Evolutionary conservation across 2,888 invertebrate species (phyloP), one percentile per base, ranked within the genome.

Genomic region (Orthosia gracilis): DNA sequence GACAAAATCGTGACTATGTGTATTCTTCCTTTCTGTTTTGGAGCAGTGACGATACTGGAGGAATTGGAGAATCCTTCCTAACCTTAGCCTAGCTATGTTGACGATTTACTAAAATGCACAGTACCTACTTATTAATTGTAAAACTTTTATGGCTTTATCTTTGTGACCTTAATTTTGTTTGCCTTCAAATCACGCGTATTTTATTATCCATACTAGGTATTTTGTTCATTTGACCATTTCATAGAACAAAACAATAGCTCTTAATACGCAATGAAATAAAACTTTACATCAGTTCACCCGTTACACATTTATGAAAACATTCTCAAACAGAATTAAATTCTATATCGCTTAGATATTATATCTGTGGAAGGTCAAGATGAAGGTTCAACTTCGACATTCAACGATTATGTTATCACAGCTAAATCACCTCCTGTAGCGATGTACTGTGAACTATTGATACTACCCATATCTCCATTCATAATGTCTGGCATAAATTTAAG

Each of bases 281-380:
- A 13, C 13, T 21, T 65, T 17, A 57, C 21, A 15, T 23, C 40
- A 40, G 40, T 40, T 40, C 9, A 40, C 40, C 40, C n/a, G 5
- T 9, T 58, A 12, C 31, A n/a, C 58, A 18, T 59, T 40, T 21
- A n/a, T 13, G 7, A 7, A 54, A 54, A n/a, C 4, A 62, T 62
- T 17, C 11, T 1, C 11, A 15, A 15, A 40, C 15, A 23, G 15
- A 17, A 26, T 26, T 18, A 18, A 4, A 55, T n/a, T 23, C 40
- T 15, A 31, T 23, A 18, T 45, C 31, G 12, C n/a, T 50, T 12
- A 63, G 47, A 26, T 5, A 23, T 55, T 79, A 69, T 69, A 62
- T 52, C 11, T 15, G 15, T 45, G 15, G n/a, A 66, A 79, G 83
- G 80, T 83, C 83, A 83, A 79, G 62, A 15, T 13, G 18, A 55